Evolutionary conservation across 2,113 vertebrate genomes (phyloP).

Genomic region (Gyps fulvus): DNA sequence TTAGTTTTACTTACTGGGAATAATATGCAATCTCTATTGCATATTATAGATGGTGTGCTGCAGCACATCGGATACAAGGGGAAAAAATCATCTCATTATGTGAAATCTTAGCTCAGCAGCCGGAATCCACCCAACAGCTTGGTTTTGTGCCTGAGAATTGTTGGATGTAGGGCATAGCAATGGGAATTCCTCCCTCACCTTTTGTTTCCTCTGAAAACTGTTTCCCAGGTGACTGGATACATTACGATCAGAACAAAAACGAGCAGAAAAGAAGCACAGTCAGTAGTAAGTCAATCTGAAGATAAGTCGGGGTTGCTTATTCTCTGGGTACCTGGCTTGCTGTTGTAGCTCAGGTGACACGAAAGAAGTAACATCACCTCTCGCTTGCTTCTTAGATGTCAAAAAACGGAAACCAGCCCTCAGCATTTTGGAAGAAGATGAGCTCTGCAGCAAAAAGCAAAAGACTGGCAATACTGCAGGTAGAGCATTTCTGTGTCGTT

Average conservation of each 20-base stretch:
- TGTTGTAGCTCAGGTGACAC: not conserved
- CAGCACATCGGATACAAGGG: not conserved
- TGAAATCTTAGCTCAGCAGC: not conserved
- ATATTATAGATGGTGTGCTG: not conserved
- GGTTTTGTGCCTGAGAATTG: too few relatives aligned
- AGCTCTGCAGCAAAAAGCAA: slow-evolving; percentile 64
- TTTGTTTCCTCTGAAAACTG: not conserved
- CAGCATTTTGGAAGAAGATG: slow-evolving; percentile 72
- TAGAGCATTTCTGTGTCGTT: not conserved
- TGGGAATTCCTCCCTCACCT: not conserved
- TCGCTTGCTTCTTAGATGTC: not conserved
- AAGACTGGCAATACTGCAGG: slow-evolving; percentile 63
- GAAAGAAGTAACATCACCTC: not conserved
- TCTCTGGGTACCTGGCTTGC: accelerated
- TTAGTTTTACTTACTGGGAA: not conserved
- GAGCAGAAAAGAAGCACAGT: not conserved
- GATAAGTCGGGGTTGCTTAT: accelerated
- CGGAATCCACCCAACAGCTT: not conserved
- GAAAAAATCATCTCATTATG: accelerated
- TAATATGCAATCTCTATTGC: accelerated
- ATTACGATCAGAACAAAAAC: slow-evolving; percentile 29
- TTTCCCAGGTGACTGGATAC: slow-evolving; percentile 64
- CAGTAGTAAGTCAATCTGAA: slow-evolving; percentile 31
- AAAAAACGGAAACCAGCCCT: slow-evolving; percentile 53
- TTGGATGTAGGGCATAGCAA: not conserved